These are phyloP conservation scores for Nannoperca obscura DNA, from an alignment of 2,797 vertebrate genomes.

Conservation along the genomic window DNA sequence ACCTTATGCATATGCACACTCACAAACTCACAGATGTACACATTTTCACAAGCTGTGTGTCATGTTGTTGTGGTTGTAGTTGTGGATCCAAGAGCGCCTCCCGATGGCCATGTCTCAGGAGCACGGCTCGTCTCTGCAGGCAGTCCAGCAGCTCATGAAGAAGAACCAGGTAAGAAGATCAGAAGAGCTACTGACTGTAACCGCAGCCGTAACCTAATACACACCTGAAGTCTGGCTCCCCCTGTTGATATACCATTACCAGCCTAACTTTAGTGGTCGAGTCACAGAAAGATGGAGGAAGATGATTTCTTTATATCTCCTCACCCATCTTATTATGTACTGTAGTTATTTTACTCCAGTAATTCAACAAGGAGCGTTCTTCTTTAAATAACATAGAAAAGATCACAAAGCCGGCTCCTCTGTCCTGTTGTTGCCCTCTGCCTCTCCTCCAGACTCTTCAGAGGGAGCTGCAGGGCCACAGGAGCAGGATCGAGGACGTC, in stretches of 20 bases:
- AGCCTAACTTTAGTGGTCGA: not conserved
- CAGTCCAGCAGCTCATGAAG: constrained; percentile 94
- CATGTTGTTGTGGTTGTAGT: constrained; percentile 76
- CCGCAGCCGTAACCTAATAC: not conserved
- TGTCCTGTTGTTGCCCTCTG: not conserved
- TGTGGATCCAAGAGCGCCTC: constrained; percentile 94
- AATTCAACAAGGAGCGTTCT: not conserved
- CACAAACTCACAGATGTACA: not conserved
- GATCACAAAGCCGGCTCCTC: not conserved
- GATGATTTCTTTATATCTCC: not conserved
- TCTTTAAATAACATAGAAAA: not conserved
- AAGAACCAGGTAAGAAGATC: constrained; percentile 91
- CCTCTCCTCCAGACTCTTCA: constrained; percentile 82
- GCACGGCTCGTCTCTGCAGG: constrained; percentile 89
- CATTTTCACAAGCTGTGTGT: not conserved
- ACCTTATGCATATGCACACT: not conserved
- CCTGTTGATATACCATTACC: not conserved
- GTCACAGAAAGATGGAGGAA: not conserved
- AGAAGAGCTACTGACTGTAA: not conserved
- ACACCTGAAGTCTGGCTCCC: not conserved
- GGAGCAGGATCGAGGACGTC: constrained; percentile 89
- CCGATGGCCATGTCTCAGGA: constrained; percentile 91
- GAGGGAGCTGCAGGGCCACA: constrained; percentile 91
- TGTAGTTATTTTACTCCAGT: not conserved
- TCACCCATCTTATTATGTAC: not conserved